Conservation (phyloP, 1,140 invertebrate species). For the Meloidogyne exigua region DNA sequence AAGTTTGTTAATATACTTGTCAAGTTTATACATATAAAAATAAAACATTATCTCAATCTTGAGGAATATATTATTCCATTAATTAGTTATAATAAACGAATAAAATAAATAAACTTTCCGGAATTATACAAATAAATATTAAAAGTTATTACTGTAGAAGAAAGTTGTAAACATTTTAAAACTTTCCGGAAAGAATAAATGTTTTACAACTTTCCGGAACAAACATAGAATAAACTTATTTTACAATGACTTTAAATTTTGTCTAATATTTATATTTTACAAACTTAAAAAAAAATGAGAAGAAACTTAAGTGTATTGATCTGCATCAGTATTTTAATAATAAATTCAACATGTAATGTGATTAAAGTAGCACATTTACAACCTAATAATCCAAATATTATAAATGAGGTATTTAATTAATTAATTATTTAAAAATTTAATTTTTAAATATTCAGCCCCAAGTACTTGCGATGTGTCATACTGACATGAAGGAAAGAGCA, state of each 20-base stretch:
- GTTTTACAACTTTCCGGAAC: neutral
- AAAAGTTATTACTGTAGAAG: too few relatives aligned
- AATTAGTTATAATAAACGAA: too few relatives aligned
- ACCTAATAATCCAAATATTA: constrained; percentile 60
- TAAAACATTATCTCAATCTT: too few relatives aligned
- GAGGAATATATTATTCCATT: too few relatives aligned
- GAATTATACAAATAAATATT: too few relatives aligned
- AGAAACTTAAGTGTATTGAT: neutral
- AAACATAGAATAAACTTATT: too few relatives aligned
- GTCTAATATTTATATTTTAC: too few relatives aligned
- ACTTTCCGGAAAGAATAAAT: neutral
- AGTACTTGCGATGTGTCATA: constrained; percentile 56
- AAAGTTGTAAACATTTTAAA: too few relatives aligned
- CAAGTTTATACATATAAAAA: too few relatives aligned
- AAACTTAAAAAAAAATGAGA: too few relatives aligned
- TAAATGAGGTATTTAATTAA: constrained; percentile 30
- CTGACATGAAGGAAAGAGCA: constrained; percentile 54
- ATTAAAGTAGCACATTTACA: constrained; percentile 60
- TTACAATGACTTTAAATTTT: too few relatives aligned
- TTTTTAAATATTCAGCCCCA: constrained; percentile 49
- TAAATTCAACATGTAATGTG: constrained; percentile 13
- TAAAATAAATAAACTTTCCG: neutral
- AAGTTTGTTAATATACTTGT: too few relatives aligned
- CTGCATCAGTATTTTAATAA: neutral
- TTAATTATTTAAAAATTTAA: neutral